A percentile compares a stretch with the other conserved stretches of the same genome.
Conservation (phyloP, 2,888 invertebrate species). For the Pyrrhia umbra region DNA sequence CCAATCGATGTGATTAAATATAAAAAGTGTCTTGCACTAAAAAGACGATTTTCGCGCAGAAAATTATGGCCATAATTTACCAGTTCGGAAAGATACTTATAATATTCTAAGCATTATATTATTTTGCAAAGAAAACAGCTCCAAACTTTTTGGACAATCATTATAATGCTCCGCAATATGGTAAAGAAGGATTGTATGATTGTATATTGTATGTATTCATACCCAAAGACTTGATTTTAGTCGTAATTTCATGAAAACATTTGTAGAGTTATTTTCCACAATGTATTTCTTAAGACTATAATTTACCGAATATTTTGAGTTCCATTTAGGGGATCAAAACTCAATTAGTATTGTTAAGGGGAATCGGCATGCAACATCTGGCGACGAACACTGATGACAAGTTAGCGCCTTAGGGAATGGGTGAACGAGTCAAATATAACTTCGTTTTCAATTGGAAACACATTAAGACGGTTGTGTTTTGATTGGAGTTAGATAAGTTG, state of each 20-base stretch:
- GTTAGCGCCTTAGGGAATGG: constrained; percentile 63
- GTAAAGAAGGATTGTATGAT: too few relatives aligned
- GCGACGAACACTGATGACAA: constrained; percentile 68
- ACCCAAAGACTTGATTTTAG: too few relatives aligned
- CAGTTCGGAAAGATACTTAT: constrained; percentile 39
- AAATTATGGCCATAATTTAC: constrained; percentile 45
- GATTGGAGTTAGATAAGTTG: constrained; percentile 17
- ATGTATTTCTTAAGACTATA: constrained; percentile 52
- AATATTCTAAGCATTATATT: constrained; percentile 20
- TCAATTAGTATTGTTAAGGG: constrained; percentile 72
- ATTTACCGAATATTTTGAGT: constrained; percentile 60
- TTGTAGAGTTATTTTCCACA: background rate
- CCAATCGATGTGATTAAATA: constrained; percentile 49
- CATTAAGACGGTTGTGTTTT: constrained; percentile 46
- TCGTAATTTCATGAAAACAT: too few relatives aligned
- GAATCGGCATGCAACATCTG: constrained; percentile 73
- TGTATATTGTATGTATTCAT: too few relatives aligned
- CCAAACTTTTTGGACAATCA: too few relatives aligned
- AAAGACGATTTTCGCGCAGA: constrained; percentile 36
- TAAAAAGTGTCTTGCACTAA: constrained; percentile 24
- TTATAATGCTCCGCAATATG: too few relatives aligned
- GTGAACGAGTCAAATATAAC: constrained; percentile 59
- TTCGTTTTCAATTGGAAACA: constrained; percentile 57
- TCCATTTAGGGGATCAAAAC: constrained; percentile 74
- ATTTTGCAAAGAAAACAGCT: constrained; percentile 15